Evolutionary conservation across 1,140 invertebrate species (phyloP), one percentile per base, ranked within the genome.

Genomic region (Mylabris phalerata): DNA sequence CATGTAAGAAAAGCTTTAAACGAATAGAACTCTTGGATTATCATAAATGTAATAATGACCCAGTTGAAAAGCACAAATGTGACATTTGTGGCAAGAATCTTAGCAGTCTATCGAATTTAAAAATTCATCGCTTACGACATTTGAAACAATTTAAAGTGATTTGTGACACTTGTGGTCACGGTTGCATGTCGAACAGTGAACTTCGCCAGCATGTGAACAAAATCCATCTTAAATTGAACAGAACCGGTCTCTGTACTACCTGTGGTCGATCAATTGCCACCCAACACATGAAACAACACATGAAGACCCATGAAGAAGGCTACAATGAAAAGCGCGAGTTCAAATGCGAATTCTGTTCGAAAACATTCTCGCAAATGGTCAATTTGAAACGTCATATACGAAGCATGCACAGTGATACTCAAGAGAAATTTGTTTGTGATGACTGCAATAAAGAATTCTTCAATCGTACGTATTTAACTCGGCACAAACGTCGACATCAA

Each of bases 61-160:
- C 72, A 32, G 4, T 32, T 48, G 65, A 64, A 2, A 65, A 69
- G 3, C 72, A 66, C 52, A 59, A 66, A 44, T 75, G 73, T 50
- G 65, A 73, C n/a, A 47, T 71, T 27, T 75, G 73, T 47, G 58
- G 60, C 0, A 84, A 84, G 57, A 78, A 81, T 1, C 90, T 92
- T 64, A 85, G 81, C 6, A 78, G 87, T 0, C 79, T 83, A 2
- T 78, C 87, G 52, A 19, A 19, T 19, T 73, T 88, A 54, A 81
- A 80, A 1, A 80, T 80, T n/a, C 87, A 90, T 66, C 72, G 80
- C 4, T 75, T 81, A 2, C 80, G 82, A 11, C 80, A 84, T 57
- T 77, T 80, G 11, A 79, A 80, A 25, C 78, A 84, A 57, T 71
- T 62, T 39, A 61, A 32, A 32, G 4, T 60, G 4, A 57, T 61